These are phyloP conservation scores for Choloepus didactylus DNA, from an alignment of 2,797 vertebrate species.

Conservation along the genomic window DNA sequence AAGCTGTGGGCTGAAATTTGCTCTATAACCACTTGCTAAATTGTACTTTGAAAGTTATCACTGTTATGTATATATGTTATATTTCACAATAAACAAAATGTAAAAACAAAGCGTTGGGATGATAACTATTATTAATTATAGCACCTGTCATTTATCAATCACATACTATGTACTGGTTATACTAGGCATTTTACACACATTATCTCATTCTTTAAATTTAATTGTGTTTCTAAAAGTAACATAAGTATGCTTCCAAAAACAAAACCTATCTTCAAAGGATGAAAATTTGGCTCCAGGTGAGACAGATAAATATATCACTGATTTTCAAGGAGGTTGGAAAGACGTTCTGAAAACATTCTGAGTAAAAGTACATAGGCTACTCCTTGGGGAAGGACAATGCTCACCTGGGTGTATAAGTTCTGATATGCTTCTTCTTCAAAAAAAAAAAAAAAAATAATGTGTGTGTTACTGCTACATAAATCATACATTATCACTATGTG, in stretches of 20 bases:
- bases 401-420: background rate
- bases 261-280: constrained; percentile 54
- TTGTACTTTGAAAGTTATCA: too few relatives aligned
- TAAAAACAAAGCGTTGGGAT: background rate
- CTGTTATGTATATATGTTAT: too few relatives aligned
- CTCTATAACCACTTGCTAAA: too few relatives aligned
- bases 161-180: background rate
- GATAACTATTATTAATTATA: constrained; percentile 27
- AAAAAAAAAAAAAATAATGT: background rate
- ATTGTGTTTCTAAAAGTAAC: constrained; percentile 50
- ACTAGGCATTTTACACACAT: constrained; percentile 4
- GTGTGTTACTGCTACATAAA: background rate
- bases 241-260: constrained; percentile 48
- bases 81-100: background rate
- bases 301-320: background rate
- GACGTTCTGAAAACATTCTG: constrained; percentile 18
- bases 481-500: background rate
- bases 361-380: background rate
- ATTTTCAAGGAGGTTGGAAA: background rate
- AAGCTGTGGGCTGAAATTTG: background rate
- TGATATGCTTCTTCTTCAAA: constrained; percentile 25
- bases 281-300: constrained; percentile 30
- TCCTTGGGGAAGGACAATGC: background rate
- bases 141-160: constrained; percentile 29
- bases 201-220: constrained; percentile 36